These are phyloP conservation scores for Philereme vetulata DNA, from an alignment of 2,888 invertebrate genomes.

Conservation along the genomic window DNA sequence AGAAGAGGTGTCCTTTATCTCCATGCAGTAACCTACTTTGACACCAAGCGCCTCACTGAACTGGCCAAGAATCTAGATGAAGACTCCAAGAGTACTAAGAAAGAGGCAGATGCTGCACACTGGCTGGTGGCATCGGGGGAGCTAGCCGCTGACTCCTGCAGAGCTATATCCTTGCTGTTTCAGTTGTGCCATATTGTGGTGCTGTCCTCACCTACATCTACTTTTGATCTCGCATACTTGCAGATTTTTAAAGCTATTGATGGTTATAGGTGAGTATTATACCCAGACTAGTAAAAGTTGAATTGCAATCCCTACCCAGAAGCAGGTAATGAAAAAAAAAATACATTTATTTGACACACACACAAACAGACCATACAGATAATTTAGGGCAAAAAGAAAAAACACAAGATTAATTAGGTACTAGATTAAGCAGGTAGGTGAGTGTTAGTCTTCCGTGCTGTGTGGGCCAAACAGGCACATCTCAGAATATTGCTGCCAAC, in stretches of 20 bases:
- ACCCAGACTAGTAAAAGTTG: no score
- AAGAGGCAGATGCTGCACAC: slow-evolving; percentile 76
- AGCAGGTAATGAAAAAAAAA: no score
- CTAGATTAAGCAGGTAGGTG: no score
- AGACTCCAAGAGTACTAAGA: slow-evolving; percentile 63
- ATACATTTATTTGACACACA: no score
- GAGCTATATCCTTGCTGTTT: slow-evolving; percentile 89
- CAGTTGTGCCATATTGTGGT: slow-evolving; percentile 91
- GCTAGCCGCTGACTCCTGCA: slow-evolving; percentile 82
- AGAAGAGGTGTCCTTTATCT: slow-evolving; percentile 76
- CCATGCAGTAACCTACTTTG: slow-evolving; percentile 79
- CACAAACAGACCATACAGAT: no score
- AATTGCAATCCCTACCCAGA: no score
- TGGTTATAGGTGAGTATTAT: slow-evolving; percentile 84
- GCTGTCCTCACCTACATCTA: slow-evolving; percentile 74
- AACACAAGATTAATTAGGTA: no score
- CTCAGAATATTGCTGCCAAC: no score
- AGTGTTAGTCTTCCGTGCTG: no score
- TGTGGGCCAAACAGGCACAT: no score
- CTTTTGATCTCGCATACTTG: slow-evolving; percentile 92
- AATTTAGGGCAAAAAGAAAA: no score
- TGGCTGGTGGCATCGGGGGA: slow-evolving; percentile 86
- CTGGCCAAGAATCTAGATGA: slow-evolving; percentile 64
- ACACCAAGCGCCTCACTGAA: slow-evolving; percentile 62
- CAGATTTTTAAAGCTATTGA: slow-evolving; percentile 92